Evolutionary conservation across 1,140 invertebrate genomes (phyloP).

Genomic region (Rhagoletis pomonella): DNA sequence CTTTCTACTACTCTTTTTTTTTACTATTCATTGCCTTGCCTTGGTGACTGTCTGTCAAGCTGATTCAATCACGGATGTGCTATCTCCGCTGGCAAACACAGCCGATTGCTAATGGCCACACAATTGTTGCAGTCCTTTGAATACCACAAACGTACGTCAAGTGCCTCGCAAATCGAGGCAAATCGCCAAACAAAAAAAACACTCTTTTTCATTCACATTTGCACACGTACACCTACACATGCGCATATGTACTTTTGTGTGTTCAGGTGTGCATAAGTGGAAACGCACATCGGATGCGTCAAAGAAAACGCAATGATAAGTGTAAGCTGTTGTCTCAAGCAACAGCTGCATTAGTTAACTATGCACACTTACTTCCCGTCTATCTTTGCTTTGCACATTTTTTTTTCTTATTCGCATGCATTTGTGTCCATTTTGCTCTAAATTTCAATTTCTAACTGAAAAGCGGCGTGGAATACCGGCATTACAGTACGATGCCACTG

Average conservation of each 20-base stretch:
- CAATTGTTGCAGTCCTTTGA: neutral
- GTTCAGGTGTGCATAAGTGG: neutral
- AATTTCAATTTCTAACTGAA: conserved; percentile 22
- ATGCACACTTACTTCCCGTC: neutral
- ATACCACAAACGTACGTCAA: conserved; percentile 16
- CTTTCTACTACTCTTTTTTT: neutral
- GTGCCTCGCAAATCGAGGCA: neutral
- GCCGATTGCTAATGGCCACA: neutral
- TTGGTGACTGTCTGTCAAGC: conserved; percentile 9
- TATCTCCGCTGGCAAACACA: conserved; percentile 10
- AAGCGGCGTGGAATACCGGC: neutral
- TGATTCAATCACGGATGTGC: neutral
- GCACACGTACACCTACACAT: neutral
- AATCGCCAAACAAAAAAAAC: conserved; percentile 33
- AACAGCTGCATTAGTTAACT: neutral
- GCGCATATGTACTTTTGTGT: neutral
- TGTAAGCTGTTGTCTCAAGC: neutral
- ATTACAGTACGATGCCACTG: neutral
- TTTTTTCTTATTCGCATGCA: too few relatives aligned
- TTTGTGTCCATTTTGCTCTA: conserved; percentile 2
- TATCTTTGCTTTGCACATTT: neutral
- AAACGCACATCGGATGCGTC: neutral
- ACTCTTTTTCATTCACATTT: neutral
- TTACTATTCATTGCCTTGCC: neutral
- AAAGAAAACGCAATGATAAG: neutral